Base-by-base conservation (phyloP, 2,888 invertebrate species). In the Cenopis cana region DNA sequence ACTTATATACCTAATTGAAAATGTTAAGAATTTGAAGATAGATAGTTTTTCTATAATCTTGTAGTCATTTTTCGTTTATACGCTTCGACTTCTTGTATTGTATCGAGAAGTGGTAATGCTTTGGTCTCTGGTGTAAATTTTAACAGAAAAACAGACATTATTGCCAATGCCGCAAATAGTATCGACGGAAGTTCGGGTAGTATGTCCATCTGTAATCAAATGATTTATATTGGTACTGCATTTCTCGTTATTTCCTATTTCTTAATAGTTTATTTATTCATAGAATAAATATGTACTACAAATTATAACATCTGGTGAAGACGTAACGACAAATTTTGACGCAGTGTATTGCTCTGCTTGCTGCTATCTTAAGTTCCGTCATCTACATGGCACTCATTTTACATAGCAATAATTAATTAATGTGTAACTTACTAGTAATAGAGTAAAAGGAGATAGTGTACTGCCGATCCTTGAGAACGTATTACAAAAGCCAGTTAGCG, bases 111-210 rank as follows among this genome's bases (percentile, higher is more conserved):
- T 0, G 90, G 90, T 52, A 89, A 62, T 0, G 73, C 75, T 78
- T 85, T 91, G 0, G 90, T 91, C 82, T 90, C 90, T 11, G 90
- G 90, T 1, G 89, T 88, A 52, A 90, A 87, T 1, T 77, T 77
- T 12, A 90, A 75, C 6, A 89, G 74, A 0, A 82, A 14, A 0
- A 86, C 86, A 0, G 89, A 79, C 41, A 86, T 68, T 0, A 88
- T 62, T n/a, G 90, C 84, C 14, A 85, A 81, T 2, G 80, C 75
- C 1, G 89, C 78, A 75, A 91, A 91, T 20, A 90, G 74, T 14
- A 88, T 84, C 0, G 87, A 83, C 8, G 90, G 89, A 3, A 91
- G 76, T 0, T 85, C 79, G 33, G 81, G 69, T 14, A 87, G 67
- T 64, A 87, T 74, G 11, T 75, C 74, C 1, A 83, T 79, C 90